phyloP scores from a whole-genome alignment of 2,113 vertebrate genomes.

The Pitta sordida region DNA sequence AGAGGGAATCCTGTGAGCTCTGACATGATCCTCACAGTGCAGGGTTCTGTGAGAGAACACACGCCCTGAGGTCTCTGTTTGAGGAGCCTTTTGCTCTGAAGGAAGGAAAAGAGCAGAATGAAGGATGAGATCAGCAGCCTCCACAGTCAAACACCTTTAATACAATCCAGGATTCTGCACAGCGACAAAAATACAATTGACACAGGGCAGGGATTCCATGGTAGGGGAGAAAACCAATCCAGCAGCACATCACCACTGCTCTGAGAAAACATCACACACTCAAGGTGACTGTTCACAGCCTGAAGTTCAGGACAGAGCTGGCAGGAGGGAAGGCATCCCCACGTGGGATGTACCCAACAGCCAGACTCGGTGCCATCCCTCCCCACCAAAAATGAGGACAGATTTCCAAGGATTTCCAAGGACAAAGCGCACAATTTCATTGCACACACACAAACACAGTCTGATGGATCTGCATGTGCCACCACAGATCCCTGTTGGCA shows the following conservation, averaged over 20 bases:
- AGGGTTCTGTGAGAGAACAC: background rate
- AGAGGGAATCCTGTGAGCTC: background rate
- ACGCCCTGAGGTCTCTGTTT: background rate
- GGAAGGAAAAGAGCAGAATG: background rate
- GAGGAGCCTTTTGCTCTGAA: background rate
- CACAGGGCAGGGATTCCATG: background rate
- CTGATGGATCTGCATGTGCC: background rate
- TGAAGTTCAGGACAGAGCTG: background rate
- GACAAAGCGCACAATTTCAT: background rate
- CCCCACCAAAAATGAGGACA: background rate
- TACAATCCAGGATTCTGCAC: background rate
- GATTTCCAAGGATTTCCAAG: background rate
- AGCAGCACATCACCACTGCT: background rate
- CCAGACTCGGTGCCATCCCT: rapidly evolving
- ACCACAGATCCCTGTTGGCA: background rate
- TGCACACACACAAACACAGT: background rate
- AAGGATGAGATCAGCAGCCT: background rate
- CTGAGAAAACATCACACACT: background rate
- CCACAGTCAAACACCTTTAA: slow-evolving; percentile 21
- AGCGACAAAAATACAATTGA: background rate
- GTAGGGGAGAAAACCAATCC: background rate
- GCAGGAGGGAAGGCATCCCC: background rate
- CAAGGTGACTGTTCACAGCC: background rate
- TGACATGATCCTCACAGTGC: background rate
- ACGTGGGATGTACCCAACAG: rapidly evolving